These are phyloP conservation scores for Tipula confusa DNA, from an alignment of 2,888 invertebrate genomes.

Conservation along the genomic window DNA sequence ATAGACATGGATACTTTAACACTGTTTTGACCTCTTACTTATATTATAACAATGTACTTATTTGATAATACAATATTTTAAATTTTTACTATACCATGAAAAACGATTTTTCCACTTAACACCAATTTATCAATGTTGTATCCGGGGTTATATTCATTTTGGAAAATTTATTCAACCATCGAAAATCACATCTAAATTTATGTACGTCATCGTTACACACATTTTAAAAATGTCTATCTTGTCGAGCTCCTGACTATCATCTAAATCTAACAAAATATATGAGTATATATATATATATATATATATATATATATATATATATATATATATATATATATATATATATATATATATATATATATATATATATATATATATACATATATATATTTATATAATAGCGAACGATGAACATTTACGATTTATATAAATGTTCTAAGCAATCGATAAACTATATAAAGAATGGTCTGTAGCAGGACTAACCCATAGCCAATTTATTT, in stretches of 20 bases:
- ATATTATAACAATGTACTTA: too few species aligned
- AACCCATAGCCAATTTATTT: background rate
- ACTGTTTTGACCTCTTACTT: background rate
- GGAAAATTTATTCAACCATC: background rate
- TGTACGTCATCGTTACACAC: background rate
- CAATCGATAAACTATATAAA: background rate
- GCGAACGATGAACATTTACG: background rate
- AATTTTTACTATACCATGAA: too few species aligned
- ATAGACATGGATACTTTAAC: background rate
- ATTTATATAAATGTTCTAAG: background rate
- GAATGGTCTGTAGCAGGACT: background rate
- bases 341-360: too few species aligned
- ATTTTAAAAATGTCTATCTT: slow-evolving; percentile 1
- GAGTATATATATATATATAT: too few species aligned
- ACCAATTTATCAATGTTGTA: background rate
- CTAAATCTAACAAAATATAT: too few species aligned
- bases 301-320: too few species aligned
- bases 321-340: too few species aligned
- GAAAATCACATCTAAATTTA: background rate
- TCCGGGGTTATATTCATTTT: background rate
- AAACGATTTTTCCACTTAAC: background rate
- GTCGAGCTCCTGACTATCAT: too few species aligned
- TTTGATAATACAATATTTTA: background rate
- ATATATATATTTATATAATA: too few species aligned
- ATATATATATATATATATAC: too few species aligned